These are phyloP conservation scores for Synergus gifuensis DNA, from an alignment of 2,888 invertebrate species.

Conservation along the genomic window DNA sequence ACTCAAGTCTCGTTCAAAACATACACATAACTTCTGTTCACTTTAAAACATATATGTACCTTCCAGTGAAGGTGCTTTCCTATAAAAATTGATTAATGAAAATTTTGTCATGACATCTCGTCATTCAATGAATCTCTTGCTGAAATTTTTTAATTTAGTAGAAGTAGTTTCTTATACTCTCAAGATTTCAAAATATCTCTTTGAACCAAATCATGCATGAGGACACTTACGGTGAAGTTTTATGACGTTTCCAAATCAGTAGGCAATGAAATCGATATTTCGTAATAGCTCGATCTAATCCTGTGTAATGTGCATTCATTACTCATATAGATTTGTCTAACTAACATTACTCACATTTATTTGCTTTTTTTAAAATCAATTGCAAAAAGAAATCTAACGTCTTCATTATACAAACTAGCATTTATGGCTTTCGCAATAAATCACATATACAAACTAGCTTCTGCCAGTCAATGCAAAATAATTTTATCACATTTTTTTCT, in stretches of 20 bases:
- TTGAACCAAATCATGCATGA: background rate
- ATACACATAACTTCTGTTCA: background rate
- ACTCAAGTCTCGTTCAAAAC: background rate
- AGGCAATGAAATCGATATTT: background rate
- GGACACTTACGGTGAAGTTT: background rate
- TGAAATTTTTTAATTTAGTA: background rate
- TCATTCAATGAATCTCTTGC: too few relatives aligned
- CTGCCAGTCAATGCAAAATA: background rate
- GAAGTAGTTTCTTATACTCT: background rate
- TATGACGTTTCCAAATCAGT: background rate
- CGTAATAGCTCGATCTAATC: too few relatives aligned
- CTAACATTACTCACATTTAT: background rate
- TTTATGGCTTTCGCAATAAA: background rate
- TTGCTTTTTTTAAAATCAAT: background rate
- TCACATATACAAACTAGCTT: background rate
- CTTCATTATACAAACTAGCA: background rate
- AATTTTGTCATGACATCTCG: background rate
- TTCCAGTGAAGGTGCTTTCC: background rate
- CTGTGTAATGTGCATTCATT: background rate
- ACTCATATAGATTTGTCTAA: background rate
- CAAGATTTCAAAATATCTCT: background rate
- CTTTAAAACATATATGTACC: background rate
- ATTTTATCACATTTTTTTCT: background rate
- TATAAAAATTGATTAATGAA: background rate
- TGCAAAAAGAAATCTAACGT: background rate